Base-by-base conservation (phyloP, 2,888 invertebrate genomes). In the Plemyria rubiginata region DNA sequence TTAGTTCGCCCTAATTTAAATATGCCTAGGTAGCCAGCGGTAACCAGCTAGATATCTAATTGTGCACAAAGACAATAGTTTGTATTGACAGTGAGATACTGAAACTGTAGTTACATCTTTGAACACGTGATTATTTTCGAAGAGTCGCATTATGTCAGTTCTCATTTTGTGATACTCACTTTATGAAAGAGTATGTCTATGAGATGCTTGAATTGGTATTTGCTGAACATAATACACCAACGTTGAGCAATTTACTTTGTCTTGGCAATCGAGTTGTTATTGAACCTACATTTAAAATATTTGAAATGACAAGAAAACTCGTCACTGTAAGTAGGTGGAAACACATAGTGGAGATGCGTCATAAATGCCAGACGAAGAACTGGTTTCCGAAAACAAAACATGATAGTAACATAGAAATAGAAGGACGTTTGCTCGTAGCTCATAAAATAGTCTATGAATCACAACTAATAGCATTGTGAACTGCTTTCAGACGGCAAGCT, bases 71-170 rank as follows among this genome's bases (percentile, higher is more conserved):
- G 41, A 41, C 12, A 43, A 43, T 57, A 16, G n/a, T 49, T n/a
- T 32, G 32, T 28, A 38, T 28, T 22, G 16, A 72, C 71, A 74
- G 60, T 53, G 70, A 62, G 57, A 57, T 51, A 62, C 60, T 46
- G 38, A 60, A 50, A 48, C 13, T 28, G 28, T 51, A 36, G 28
- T 7, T 28, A n/a, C 11, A 36, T 6, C 32, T 54, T 16, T 46
- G 38, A 36, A 13, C 45, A 36, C 13, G 49, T 49, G 15, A 12
- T 49, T 56, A 15, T 50, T 49, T 41, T 41, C 15, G 22, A 32
- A 38, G n/a, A 54, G 11, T 9, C n/a, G 7, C 13, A 48, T 50
- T 13, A 32, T n/a, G 4, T 5, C 4, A n/a, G 12, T 15, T 15
- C 13, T 13, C 0, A 7, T 13, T 40, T 12, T 40, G 15, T 22